Conservation (phyloP, 2,113 vertebrate genomes). For the Oxygymnocypris stewartii region DNA sequence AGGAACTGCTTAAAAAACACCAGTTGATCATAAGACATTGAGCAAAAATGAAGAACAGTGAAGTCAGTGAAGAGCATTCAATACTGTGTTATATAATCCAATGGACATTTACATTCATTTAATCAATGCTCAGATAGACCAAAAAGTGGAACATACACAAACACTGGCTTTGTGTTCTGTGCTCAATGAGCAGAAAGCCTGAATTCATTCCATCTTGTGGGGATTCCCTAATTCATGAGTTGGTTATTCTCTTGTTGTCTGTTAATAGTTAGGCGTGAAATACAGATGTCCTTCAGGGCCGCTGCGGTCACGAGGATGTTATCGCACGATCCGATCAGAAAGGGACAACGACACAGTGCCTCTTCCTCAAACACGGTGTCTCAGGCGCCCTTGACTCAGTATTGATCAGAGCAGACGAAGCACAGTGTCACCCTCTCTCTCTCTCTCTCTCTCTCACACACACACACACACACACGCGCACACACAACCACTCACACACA, state of each 20-base stretch:
- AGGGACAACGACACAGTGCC: constrained; percentile 48
- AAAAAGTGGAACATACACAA: constrained; percentile 13
- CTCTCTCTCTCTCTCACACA: background rate
- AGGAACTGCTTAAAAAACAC: background rate
- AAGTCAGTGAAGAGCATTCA: background rate
- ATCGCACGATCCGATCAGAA: constrained; percentile 38
- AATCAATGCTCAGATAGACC: background rate
- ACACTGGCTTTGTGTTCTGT: background rate
- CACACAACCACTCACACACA: too few species aligned
- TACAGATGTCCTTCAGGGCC: constrained; percentile 39
- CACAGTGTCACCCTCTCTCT: constrained; percentile 19
- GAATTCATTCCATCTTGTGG: constrained; percentile 7
- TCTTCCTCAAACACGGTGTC: constrained; percentile 45
- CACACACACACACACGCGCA: background rate
- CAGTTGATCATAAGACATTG: background rate
- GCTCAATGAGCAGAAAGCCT: background rate
- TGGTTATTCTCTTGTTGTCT: constrained; percentile 7
- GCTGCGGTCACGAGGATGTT: constrained; percentile 39
- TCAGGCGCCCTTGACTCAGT: constrained; percentile 68
- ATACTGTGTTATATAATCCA: background rate
- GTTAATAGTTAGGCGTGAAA: constrained; percentile 7
- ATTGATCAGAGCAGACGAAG: constrained; percentile 55
- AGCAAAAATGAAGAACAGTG: background rate
- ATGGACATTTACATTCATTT: background rate
- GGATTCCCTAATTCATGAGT: constrained; percentile 4